Evolutionary conservation across 2,888 invertebrate species (phyloP), one percentile per base, ranked within the genome.

Genomic region (Ophraella communa): DNA sequence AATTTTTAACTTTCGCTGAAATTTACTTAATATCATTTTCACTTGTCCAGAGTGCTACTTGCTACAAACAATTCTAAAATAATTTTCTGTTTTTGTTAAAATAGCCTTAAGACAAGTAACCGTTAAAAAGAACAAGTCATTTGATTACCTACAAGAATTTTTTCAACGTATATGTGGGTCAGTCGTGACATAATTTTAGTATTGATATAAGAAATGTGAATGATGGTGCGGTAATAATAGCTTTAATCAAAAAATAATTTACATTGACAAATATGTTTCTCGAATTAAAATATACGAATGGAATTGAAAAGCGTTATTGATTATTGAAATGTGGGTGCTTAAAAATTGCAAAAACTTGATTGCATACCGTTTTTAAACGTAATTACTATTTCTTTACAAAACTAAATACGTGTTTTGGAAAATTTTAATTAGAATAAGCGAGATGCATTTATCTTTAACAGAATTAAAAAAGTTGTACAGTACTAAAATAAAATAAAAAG

Each of bases 161-260:
- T 20, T 21, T 45, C 20, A 20, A 20, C n/a, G n/a, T 45, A 2
- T 18, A 45, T 45, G 45, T 45, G 11, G 45, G 45, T 45, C 45
- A 21, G n/a, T 45, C 45, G 45, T 45, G 45, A 45, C 45, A 45
- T 20, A 45, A 45, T 11, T 39, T 45, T 20, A 45, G 8, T n/a
- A 45, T 45, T 45, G 45, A 45, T 18, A 45, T 45, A 45, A 45
- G 45, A 45, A 18, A 5, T 18, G 45, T 45, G 18, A 45, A 45
- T 45, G 45, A 45, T 21, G 20, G 20, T 42, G 42, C 18, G 8
- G 44, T 44, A 44, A 44, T 45, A 45, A 45, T 45, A 45, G 5
- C 45, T 45, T 21, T 20, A 45, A 45, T 45, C 45, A 45, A 45
- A 45, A n/a, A 20, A 45, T 45, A 45, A 45, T 45, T 45, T 45